Conservation (phyloP, 1,140 invertebrate species). For the Papilio polyxenes region DNA sequence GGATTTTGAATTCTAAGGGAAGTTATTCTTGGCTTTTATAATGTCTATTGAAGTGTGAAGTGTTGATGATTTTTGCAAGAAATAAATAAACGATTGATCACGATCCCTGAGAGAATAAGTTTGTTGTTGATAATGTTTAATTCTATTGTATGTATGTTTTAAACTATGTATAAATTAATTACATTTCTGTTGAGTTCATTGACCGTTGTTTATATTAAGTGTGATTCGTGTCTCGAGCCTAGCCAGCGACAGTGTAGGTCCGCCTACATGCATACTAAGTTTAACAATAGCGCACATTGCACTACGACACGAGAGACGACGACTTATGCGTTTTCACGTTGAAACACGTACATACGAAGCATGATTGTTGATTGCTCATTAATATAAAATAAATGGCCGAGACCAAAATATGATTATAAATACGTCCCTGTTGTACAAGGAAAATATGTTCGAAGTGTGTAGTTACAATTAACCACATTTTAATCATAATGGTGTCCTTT, state of each 20-base stretch:
- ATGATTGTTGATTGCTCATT: background rate
- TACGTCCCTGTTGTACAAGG: background rate
- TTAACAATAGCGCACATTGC: background rate
- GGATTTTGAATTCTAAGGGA: too few species aligned
- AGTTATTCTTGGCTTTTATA: background rate
- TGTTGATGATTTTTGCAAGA: too few species aligned
- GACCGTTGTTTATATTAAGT: slow-evolving; percentile 9
- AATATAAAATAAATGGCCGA: too few species aligned
- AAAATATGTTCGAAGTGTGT: background rate
- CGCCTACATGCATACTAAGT: slow-evolving; percentile 19
- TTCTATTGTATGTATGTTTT: too few species aligned
- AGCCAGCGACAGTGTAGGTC: background rate
- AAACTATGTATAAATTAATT: background rate
- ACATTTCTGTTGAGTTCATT: background rate
- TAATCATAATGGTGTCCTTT: background rate
- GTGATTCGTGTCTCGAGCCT: background rate
- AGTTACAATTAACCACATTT: background rate
- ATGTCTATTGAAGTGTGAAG: background rate
- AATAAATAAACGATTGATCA: too few species aligned
- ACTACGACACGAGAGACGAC: background rate
- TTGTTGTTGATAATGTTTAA: too few species aligned
- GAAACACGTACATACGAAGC: background rate
- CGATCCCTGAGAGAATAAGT: too few species aligned
- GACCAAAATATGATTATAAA: too few species aligned
- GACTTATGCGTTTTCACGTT: background rate